phyloP scores from a whole-genome alignment of 2,888 invertebrate species.

The Nomada fabriciana region DNA sequence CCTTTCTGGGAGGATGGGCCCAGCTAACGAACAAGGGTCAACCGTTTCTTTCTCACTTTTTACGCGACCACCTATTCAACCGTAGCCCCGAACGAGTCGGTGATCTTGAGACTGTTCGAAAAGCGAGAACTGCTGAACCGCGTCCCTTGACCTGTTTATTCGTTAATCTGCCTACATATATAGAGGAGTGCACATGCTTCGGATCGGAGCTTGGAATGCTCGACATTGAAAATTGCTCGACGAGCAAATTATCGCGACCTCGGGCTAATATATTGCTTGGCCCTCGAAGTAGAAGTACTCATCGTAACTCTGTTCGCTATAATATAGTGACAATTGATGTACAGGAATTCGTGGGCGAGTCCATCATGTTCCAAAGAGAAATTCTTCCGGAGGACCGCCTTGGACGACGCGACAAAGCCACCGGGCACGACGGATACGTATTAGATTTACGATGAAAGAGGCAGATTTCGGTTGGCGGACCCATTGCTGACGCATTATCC shows the following conservation, averaged over 20 bases:
- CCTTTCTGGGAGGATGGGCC: not conserved
- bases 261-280: not conserved
- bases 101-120: not conserved
- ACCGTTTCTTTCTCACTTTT: constrained; percentile 42
- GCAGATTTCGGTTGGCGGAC: constrained; percentile 14
- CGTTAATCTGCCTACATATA: no score
- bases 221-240: no score
- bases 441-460: constrained; percentile 29
- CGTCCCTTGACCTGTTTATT: not conserved
- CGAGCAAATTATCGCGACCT: not conserved
- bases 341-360: not conserved
- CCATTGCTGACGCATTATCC: constrained; percentile 48
- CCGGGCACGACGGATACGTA: not conserved
- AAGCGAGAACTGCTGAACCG: not conserved
- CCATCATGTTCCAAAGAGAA: not conserved
- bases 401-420: constrained; percentile 14
- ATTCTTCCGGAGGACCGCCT: not conserved
- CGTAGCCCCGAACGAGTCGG: not conserved
- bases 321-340: not conserved
- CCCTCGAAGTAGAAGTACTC: not conserved
- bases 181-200: not conserved
- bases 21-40: constrained; percentile 34
- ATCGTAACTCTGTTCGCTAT: constrained; percentile 17
- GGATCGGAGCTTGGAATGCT: no score
- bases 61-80: constrained; percentile 5